Base-by-base conservation (phyloP, 2,113 vertebrate genomes). In the Carassius gibelio region DNA sequence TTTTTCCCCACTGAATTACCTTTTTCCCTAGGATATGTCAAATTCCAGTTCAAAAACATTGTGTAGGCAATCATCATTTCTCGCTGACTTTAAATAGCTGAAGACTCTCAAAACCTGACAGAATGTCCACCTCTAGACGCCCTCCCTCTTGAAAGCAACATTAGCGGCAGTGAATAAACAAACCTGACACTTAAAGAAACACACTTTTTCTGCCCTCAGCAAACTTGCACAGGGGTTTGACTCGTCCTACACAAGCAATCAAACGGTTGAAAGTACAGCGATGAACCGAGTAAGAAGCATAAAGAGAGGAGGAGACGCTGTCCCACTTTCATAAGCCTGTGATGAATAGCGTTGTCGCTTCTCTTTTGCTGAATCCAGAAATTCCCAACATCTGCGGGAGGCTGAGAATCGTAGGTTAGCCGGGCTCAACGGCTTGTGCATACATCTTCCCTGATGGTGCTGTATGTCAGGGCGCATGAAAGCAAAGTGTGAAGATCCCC, bases 391-490 rank as follows among this genome's bases (percentile, higher is more conserved):
- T 87, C 85, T 85, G 79, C 75, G 66, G 72, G 72, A 34, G 74
- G 76, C 81, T 86, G 62, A 66, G 78, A 42, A 84, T 68, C 75
- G 75, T 74, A 66, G 77, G 82, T 84, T 87, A 86, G 80, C 84
- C 83, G 23, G 50, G 38, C 55, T 74, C 68, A 38, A 34, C n/a
- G 3, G 82, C 42, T 30, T 62, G 64, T 78, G 36, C 61, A 89
- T 86, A 85, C 72, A 76, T 88, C 87, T 88, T 89, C 69, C 62
- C 75, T 77, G 86, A 87, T 86, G 80, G 79, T 42, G 52, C 85
- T 19, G 76, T 59, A 71, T 89, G 90, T 92, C 93, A 91, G 83
- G 82, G 8, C 83, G 91, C 90, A 93, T 93, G 88, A 93, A 94
- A 90, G 82, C 86, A 78, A 76, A 81, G 74, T 83, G 69, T 45